Evolutionary conservation across 2,113 vertebrate genomes (phyloP).

Genomic region (Dasyprocta punctata): DNA sequence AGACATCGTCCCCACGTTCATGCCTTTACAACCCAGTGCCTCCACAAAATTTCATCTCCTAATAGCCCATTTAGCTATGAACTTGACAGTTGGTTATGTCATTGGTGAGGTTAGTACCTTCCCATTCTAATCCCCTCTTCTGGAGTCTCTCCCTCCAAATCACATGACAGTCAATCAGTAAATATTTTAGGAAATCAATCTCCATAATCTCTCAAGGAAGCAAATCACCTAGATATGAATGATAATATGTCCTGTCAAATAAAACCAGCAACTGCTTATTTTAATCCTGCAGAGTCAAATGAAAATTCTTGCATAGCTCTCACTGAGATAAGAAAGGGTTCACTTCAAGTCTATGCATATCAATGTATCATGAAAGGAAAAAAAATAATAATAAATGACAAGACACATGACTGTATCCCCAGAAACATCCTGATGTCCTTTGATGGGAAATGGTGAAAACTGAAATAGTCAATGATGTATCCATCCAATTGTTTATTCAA

Average conservation of each 20-base stretch:
- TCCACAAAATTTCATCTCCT: not conserved
- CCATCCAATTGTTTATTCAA: not conserved
- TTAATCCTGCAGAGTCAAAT: not conserved
- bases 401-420: fast-evolving
- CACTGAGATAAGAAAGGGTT: not conserved
- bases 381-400: too few relatives aligned
- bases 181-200: not conserved
- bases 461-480: not conserved
- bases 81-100: not conserved
- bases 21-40: not conserved
- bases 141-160: not conserved
- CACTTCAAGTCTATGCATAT: fast-evolving
- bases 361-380: not conserved
- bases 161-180: not conserved
- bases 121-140: not conserved
- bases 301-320: not conserved
- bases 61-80: not conserved
- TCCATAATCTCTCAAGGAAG: fast-evolving
- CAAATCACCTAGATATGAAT: fast-evolving
- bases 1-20: not conserved
- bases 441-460: not conserved
- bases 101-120: not conserved
- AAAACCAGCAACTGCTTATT: not conserved
- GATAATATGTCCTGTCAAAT: not conserved
- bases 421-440: fast-evolving